Percentiles rank a stretch among this genome's conserved stretches.
These are phyloP conservation scores for Aproaerema taeniolella DNA, from an alignment of 2,888 invertebrate species.

Conservation along the genomic window DNA sequence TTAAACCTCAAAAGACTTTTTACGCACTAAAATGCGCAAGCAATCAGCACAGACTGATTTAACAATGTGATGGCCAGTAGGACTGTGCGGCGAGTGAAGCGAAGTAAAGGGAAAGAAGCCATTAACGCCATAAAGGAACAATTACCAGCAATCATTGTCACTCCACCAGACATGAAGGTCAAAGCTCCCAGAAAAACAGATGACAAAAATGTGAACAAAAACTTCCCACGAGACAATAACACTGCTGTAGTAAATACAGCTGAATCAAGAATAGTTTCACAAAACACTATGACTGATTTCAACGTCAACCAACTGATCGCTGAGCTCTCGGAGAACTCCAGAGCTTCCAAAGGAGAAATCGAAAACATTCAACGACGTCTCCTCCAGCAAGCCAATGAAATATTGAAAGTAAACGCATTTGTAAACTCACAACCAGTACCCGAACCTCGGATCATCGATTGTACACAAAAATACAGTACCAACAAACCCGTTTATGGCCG, in stretches of 20 bases:
- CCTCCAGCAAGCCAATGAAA: slow-evolving; percentile 66
- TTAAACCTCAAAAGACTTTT: slow-evolving; percentile 8
- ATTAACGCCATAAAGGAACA: slow-evolving; percentile 31
- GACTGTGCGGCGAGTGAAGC: slow-evolving; percentile 85
- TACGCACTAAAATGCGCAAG: slow-evolving; percentile 26
- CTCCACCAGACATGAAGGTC: slow-evolving; percentile 64
- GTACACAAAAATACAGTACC: slow-evolving; percentile 47
- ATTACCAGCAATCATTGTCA: slow-evolving; percentile 53
- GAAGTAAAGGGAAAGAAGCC: slow-evolving; percentile 71
- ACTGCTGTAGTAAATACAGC: slow-evolving; percentile 20
- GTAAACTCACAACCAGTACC: slow-evolving; percentile 41
- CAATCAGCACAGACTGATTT: slow-evolving; percentile 49
- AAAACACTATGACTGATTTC: slow-evolving; percentile 50
- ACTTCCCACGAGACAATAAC: slow-evolving; percentile 22
- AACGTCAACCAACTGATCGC: slow-evolving; percentile 65
- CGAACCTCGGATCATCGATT: slow-evolving; percentile 50
- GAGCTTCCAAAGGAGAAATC: slow-evolving; percentile 63
- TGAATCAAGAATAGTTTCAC: slow-evolving; percentile 23
- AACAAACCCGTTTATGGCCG: slow-evolving; percentile 53
- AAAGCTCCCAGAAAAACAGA: slow-evolving; percentile 38
- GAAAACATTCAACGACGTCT: slow-evolving; percentile 62
- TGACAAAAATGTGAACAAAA: slow-evolving; percentile 28
- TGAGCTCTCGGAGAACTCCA: slow-evolving; percentile 62
- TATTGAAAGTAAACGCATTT: slow-evolving; percentile 68
- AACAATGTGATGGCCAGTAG: slow-evolving; percentile 82